A percentile compares a stretch with the other conserved stretches of the same genome.
These are phyloP conservation scores for Zoanthus sansibaricus DNA, from an alignment of 92 coral and sea anemone species.

Conservation along the genomic window DNA sequence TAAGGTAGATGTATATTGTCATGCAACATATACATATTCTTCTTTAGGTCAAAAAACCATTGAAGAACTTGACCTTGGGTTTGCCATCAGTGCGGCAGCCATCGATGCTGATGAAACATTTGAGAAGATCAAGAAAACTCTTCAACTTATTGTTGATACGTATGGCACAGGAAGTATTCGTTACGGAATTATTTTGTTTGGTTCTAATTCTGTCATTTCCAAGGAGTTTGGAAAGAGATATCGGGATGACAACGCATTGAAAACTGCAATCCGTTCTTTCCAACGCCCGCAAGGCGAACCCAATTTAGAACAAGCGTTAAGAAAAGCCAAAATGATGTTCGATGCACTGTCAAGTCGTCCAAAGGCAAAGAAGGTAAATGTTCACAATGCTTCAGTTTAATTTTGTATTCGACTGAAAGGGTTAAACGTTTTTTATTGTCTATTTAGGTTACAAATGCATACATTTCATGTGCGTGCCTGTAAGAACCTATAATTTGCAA, in stretches of 20 bases:
- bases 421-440: no score
- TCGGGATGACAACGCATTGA: background rate
- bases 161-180: slow-evolving; percentile 61
- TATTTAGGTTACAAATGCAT: no score
- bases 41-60: slow-evolving; percentile 4
- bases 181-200: slow-evolving; percentile 75
- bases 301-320: slow-evolving; percentile 65
- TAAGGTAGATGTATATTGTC: background rate
- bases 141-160: slow-evolving; percentile 65
- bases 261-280: slow-evolving; percentile 22
- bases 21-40: background rate
- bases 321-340: slow-evolving; percentile 47
- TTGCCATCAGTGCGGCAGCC: slow-evolving; percentile 73
- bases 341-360: background rate
- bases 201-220: slow-evolving; percentile 19
- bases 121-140: slow-evolving; percentile 64
- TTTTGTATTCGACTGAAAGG: background rate
- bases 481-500: no score
- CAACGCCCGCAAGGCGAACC: slow-evolving; percentile 67
- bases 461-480: no score
- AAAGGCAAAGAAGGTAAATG: slow-evolving; percentile 7
- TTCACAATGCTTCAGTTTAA: background rate
- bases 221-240: background rate
- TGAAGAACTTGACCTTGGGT: slow-evolving; percentile 76
- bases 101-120: slow-evolving; percentile 68